Evolutionary conservation across 2,888 invertebrate genomes (phyloP).

Genomic region (Ellobium chinense): DNA sequence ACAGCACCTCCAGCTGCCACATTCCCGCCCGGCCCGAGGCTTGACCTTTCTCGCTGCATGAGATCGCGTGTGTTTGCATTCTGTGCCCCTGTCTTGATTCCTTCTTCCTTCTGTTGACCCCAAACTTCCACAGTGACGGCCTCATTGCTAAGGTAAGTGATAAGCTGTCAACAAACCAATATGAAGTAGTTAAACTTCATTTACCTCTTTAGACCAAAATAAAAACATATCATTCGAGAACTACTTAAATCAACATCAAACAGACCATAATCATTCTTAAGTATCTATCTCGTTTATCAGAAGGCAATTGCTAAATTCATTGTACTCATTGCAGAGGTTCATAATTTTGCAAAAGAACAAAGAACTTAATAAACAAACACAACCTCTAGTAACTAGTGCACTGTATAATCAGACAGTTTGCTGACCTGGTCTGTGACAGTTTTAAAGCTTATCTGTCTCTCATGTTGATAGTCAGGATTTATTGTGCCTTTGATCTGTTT

Average conservation of each 20-base stretch:
- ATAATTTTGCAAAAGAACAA: no score
- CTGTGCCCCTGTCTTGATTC: slow-evolving; percentile 47
- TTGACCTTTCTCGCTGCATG: slow-evolving; percentile 57
- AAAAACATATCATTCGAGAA: no score
- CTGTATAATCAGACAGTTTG: no score
- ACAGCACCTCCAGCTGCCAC: background rate
- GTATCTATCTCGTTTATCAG: no score
- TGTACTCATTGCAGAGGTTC: no score
- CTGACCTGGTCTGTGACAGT: slow-evolving; percentile 80
- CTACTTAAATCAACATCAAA: no score
- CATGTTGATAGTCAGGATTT: slow-evolving; percentile 80
- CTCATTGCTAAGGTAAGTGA: slow-evolving; percentile 63
- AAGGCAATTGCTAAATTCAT: no score
- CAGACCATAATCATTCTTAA: no score
- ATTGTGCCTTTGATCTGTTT: slow-evolving; percentile 75
- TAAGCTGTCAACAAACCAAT: slow-evolving; percentile 10
- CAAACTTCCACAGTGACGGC: slow-evolving; percentile 73
- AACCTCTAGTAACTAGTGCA: no score
- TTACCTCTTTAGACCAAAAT: no score
- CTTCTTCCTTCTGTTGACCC: slow-evolving; percentile 73
- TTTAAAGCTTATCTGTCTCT: slow-evolving; percentile 78
- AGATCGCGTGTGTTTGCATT: slow-evolving; percentile 55
- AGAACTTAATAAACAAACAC: no score
- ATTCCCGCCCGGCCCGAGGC: slow-evolving; percentile 14
- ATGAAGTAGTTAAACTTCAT: background rate